phyloP scores from a whole-genome alignment of 2,888 invertebrate species.

The Scrobipalpa costella region DNA sequence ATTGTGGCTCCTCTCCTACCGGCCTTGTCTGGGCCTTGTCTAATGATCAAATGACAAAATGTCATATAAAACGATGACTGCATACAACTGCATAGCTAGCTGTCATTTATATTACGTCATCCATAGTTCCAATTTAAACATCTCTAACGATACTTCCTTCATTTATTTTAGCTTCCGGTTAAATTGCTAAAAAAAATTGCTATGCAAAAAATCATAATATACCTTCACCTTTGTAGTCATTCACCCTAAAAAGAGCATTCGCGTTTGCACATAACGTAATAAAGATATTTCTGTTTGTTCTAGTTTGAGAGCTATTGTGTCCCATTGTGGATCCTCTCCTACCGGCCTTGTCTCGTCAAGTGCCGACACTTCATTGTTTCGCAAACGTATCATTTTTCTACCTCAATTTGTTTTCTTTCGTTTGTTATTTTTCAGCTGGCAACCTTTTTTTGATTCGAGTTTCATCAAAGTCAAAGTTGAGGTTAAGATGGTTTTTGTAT shows the following conservation, averaged over 20 bases:
- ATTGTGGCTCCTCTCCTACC: neutral
- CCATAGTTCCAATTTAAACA: no score
- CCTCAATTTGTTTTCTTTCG: conserved; percentile 10
- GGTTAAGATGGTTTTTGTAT: neutral
- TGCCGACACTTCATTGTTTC: conserved; percentile 20
- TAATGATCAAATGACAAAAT: no score
- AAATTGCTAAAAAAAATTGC: no score
- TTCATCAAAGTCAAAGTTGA: neutral
- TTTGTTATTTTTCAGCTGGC: neutral
- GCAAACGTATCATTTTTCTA: conserved; percentile 20
- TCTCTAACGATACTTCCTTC: no score
- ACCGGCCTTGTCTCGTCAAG: neutral
- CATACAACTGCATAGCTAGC: no score
- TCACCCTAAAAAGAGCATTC: neutral
- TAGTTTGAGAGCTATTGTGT: conserved; percentile 3
- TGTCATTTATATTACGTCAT: no score
- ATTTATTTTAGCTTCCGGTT: no score
- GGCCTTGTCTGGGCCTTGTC: conserved; percentile 1
- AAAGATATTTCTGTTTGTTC: conserved; percentile 6
- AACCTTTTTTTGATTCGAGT: conserved; percentile 2
- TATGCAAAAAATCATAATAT: no score
- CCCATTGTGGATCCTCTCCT: neutral
- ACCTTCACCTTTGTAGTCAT: no score
- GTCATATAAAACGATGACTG: no score
- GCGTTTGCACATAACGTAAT: neutral